Percentiles rank a stretch among this genome's conserved stretches.
phyloP scores from a whole-genome alignment of 2,888 invertebrate species.

The Miltochrista miniata region DNA sequence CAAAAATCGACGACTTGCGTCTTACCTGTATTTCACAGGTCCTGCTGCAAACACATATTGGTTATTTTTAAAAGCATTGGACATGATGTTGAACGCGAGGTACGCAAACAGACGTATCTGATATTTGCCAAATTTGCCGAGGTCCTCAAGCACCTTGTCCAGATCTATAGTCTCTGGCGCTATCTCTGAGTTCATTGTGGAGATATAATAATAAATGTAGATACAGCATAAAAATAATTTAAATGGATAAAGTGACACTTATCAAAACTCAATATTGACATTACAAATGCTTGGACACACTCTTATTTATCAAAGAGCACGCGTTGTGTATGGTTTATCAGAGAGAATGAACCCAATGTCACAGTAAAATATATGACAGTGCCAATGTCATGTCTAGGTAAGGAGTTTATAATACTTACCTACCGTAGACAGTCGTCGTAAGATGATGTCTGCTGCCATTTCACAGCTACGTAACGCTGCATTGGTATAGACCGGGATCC shows the following conservation, averaged over 20 bases:
- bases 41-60: conserved; percentile 3
- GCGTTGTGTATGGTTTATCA: too few relatives aligned
- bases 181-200: neutral
- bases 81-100: neutral
- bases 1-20: neutral
- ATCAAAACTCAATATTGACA: neutral
- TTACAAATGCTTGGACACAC: too few relatives aligned
- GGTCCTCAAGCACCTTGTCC: neutral
- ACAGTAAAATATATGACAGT: too few relatives aligned
- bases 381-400: too few relatives aligned
- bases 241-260: neutral
- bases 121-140: neutral
- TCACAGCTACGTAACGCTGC: too few relatives aligned
- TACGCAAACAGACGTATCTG: neutral
- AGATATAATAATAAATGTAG: neutral
- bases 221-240: neutral
- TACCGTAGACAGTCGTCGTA: too few relatives aligned
- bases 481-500: too few relatives aligned
- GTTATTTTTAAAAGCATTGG: neutral
- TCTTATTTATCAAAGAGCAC: too few relatives aligned
- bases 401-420: too few relatives aligned
- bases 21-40: conserved; percentile 1
- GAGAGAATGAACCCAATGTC: too few relatives aligned
- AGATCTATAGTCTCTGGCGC: neutral
- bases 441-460: too few relatives aligned